These are phyloP conservation scores for Tyrophagus putrescentiae DNA, from an alignment of 1,140 invertebrate genomes.

Conservation along the genomic window DNA sequence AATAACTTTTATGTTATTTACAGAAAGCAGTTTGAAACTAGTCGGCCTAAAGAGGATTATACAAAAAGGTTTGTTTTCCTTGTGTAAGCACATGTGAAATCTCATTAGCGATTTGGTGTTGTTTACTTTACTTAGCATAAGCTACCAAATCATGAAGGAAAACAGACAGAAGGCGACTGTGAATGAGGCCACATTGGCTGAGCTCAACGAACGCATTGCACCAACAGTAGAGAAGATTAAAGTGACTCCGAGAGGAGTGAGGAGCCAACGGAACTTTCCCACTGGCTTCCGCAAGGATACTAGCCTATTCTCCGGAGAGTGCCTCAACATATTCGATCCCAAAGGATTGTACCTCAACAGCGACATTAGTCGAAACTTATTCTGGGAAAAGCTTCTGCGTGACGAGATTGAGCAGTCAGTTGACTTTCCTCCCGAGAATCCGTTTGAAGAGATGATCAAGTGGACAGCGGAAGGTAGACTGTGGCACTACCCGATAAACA, in stretches of 20 bases:
- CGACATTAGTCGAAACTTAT: background rate
- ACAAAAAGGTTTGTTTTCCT: background rate
- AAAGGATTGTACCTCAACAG: background rate
- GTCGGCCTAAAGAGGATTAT: background rate
- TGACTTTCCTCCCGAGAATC: slow-evolving; percentile 60
- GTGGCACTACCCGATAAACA: slow-evolving; percentile 94
- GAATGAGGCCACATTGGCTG: background rate
- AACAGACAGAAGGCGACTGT: background rate
- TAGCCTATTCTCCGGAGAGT: slow-evolving; percentile 7
- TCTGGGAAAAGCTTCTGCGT: slow-evolving; percentile 49
- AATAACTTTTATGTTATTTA: background rate
- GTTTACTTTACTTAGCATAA: no score
- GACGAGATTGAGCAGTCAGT: slow-evolving; percentile 47
- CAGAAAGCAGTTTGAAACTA: slow-evolving; percentile 4
- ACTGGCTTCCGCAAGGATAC: background rate
- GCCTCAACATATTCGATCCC: slow-evolving; percentile 14
- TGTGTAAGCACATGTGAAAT: background rate
- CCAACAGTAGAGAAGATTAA: slow-evolving; percentile 6
- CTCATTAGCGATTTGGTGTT: background rate
- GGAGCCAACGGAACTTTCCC: background rate
- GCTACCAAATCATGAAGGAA: slow-evolving; percentile 14
- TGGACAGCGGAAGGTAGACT: slow-evolving; percentile 89
- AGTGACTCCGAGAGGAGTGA: background rate
- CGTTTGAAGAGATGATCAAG: slow-evolving; percentile 74
- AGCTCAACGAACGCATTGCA: slow-evolving; percentile 1